These are phyloP conservation scores for Lasioglossum villosulum DNA, from an alignment of 2,888 invertebrate species.

Conservation along the genomic window DNA sequence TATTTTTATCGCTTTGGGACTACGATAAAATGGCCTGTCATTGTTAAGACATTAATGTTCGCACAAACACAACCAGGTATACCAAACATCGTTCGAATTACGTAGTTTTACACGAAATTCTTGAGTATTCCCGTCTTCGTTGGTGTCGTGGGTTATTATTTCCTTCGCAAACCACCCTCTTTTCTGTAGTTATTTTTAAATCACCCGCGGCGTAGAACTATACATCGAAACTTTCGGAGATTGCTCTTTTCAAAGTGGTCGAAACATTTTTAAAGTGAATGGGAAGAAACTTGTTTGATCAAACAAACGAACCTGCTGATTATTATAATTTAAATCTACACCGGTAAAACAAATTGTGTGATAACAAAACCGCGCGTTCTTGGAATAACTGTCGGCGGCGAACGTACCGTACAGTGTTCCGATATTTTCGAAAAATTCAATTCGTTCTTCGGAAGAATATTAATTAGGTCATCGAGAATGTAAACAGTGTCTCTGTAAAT, in stretches of 20 bases:
- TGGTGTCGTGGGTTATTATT: slow-evolving; percentile 43
- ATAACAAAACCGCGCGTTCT: neutral
- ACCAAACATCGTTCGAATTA: slow-evolving; percentile 13
- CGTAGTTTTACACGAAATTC: slow-evolving; percentile 17
- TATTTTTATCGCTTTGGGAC: slow-evolving; percentile 72
- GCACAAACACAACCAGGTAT: neutral
- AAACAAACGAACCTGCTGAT: neutral
- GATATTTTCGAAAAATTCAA: neutral
- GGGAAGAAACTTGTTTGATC: neutral
- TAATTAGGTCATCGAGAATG: neutral
- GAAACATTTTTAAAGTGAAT: neutral
- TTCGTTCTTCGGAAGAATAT: neutral
- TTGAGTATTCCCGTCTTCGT: neutral
- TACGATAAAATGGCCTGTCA: slow-evolving; percentile 45
- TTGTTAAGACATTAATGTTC: slow-evolving; percentile 34
- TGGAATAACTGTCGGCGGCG: neutral
- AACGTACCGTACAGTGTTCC: neutral
- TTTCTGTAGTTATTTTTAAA: slow-evolving; percentile 77
- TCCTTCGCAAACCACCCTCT: slow-evolving; percentile 64
- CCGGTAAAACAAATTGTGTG: neutral
- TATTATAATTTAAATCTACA: neutral
- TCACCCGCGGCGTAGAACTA: slow-evolving; percentile 71
- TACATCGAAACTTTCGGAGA: slow-evolving; percentile 21
- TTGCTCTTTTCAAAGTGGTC: slow-evolving; percentile 28
- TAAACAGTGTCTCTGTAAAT: neutral